phyloP scores from a whole-genome alignment of 2,888 invertebrate genomes.

The Xanthia togata region DNA sequence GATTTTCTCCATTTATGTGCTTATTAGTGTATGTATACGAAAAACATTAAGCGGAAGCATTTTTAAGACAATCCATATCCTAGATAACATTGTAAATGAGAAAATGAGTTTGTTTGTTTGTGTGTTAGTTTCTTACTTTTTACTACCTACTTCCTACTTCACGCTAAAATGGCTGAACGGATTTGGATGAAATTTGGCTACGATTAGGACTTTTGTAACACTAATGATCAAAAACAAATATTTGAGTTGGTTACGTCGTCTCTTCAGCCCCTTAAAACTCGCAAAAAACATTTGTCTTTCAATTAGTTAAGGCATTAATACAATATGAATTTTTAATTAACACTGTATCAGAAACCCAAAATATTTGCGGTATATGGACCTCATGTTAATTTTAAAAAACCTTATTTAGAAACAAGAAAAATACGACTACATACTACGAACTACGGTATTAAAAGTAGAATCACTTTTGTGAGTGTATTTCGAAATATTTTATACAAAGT shows the following conservation, averaged over 20 bases:
- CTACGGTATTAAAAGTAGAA: neutral
- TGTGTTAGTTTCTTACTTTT: no score
- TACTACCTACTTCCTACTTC: no score
- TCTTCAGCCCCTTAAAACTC: neutral
- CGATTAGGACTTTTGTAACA: conserved; percentile 5
- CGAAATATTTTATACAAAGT: neutral
- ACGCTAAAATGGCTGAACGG: no score
- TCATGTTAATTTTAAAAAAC: neutral
- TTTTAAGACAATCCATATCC: conserved; percentile 18
- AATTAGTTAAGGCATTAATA: neutral
- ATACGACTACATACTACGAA: no score
- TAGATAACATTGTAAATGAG: no score
- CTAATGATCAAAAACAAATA: conserved; percentile 13
- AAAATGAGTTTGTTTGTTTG: no score
- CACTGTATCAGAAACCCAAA: neutral
- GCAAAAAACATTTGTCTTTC: neutral
- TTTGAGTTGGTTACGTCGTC: conserved; percentile 8
- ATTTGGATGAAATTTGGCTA: no score
- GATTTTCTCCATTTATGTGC: conserved; percentile 5
- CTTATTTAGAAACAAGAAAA: neutral
- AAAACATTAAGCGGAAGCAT: neutral
- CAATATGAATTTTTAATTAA: neutral
- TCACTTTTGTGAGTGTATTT: neutral
- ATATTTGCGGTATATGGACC: neutral
- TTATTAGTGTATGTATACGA: conserved; percentile 10